Evolutionary conservation across 2,113 vertebrate genomes (phyloP), one percentile per base, ranked within the genome.

Genomic region (Pachyramphus minor): DNA sequence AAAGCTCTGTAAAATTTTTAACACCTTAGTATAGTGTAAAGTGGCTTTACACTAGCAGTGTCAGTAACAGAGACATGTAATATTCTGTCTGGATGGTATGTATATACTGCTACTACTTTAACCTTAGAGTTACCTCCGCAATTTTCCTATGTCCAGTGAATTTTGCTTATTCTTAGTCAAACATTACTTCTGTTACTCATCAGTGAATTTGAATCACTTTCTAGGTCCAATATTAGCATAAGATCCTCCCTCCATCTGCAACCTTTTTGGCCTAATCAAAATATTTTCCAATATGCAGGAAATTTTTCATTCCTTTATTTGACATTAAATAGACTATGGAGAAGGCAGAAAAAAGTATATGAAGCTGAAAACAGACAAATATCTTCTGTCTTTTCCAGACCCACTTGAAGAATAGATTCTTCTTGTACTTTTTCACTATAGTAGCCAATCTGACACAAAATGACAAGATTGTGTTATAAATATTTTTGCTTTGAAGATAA

Each of bases 141-240:
- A 5, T 55, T 85, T 64, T 64, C 19, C 60, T 8, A 16, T 37
- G 25, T n/a, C 7, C 2, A 1, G 28, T 50, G 33, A 72, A 25
- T 71, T 58, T 31, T 66, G 17, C 8, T 33, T 75, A 58, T 52
- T 33, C 14, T 64, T 18, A 59, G 50, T 41, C 14, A 76, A 80
- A 41, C 2, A 31, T 31, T 78, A 4, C 7, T 45, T 64, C 14
- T 62, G 6, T 41, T 68, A 25, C 13, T 80, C 41, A 14, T 68
- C 20, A 59, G 9, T 76, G n/a, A 68, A 16, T 56, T 9, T 45
- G 27, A 59, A 67, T 60, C 8, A 59, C 3, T 80, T 89, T 53
- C n/a, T 58, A 8, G 5, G 5, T 49, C 14, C 16, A 76, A 12
- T 4, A 1, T 9, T 60, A n/a, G 2, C 1, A 5, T 42, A 69